Evolutionary conservation across 1,140 invertebrate genomes (phyloP).

Genomic region (Dufourea novaeangliae): DNA sequence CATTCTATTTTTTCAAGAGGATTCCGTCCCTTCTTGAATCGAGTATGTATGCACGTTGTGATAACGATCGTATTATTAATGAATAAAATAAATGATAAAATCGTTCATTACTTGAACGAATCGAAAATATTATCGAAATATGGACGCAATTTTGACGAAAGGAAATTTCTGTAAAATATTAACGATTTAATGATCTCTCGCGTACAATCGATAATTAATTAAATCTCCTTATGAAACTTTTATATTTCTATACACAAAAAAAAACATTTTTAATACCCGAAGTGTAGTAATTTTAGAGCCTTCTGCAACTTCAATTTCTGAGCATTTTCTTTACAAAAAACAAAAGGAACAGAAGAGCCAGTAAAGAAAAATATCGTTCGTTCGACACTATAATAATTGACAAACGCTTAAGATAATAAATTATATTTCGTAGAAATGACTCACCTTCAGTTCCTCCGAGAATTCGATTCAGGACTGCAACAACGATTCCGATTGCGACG

Average conservation of each 20-base stretch:
- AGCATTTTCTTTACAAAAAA: too few relatives aligned
- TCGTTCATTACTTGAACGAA: neutral
- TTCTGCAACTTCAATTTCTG: too few relatives aligned
- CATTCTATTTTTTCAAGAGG: neutral
- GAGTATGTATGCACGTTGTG: neutral
- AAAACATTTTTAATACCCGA: too few relatives aligned
- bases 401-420: too few relatives aligned
- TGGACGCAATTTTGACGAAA: neutral
- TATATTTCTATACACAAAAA: neutral
- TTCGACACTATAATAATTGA: too few relatives aligned
- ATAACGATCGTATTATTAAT: neutral
- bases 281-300: too few relatives aligned
- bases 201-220: neutral
- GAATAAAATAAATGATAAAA: neutral
- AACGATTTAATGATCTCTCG: neutral
- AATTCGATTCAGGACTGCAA: neutral
- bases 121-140: neutral
- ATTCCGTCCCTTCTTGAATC: neutral
- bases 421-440: too few relatives aligned
- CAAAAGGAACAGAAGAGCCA: too few relatives aligned
- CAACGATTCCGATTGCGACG: too few relatives aligned
- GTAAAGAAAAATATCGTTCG: too few relatives aligned
- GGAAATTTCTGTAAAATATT: neutral
- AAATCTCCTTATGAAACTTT: neutral
- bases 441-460: constrained; percentile 1